Evolutionary conservation across 2,888 invertebrate genomes (phyloP).

Genomic region (Himalopsyche japonica): DNA sequence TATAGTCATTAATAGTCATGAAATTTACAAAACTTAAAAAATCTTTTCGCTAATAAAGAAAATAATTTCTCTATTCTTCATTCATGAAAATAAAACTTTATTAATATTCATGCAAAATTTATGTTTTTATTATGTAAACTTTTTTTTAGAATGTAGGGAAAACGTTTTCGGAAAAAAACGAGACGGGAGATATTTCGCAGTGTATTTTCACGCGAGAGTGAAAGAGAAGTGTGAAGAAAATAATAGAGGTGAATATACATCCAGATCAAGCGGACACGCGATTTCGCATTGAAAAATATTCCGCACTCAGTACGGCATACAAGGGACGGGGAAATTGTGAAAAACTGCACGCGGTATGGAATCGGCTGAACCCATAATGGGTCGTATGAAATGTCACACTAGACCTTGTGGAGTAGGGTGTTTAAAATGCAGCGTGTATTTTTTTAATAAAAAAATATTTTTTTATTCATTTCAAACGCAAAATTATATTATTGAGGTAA

Average conservation of each 20-base stretch:
- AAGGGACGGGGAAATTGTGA: neutral
- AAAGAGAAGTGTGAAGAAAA: neutral
- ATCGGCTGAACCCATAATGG: neutral
- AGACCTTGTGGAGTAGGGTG: neutral
- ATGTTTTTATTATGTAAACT: neutral
- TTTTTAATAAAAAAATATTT: too few species aligned
- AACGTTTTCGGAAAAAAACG: neutral
- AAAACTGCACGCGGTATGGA: neutral
- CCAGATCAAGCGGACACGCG: neutral
- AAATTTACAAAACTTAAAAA: too few species aligned
- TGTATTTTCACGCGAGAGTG: neutral
- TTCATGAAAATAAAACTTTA: neutral
- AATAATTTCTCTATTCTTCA: neutral
- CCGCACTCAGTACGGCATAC: neutral
- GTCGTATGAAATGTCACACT: neutral
- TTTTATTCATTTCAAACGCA: too few species aligned
- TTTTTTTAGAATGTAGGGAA: neutral
- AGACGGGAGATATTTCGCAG: neutral
- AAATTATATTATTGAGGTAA: too few species aligned
- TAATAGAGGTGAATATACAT: neutral
- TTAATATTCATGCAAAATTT: neutral
- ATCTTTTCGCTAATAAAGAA: neutral
- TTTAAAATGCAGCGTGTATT: neutral
- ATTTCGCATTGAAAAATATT: neutral
- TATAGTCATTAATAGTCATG: too few species aligned